Base-by-base conservation (phyloP, 1,140 invertebrate genomes). In the Ctenoplectra terminalis region DNA sequence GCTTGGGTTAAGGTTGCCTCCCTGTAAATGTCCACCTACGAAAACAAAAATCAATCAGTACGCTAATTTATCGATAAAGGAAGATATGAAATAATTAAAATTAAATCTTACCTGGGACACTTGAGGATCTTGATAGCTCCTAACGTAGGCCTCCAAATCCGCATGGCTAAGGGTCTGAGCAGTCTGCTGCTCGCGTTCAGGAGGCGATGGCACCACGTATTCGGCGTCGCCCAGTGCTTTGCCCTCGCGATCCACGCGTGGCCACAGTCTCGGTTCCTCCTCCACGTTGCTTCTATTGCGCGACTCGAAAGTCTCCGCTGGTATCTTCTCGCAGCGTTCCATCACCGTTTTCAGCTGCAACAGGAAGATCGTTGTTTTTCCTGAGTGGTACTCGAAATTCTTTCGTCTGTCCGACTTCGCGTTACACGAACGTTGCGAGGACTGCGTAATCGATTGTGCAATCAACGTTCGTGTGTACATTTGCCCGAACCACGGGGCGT, bases 191-290 rank as follows among this genome's bases (percentile, higher is more conserved):
- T 97, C 96, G 66, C 96, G 92, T 93, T 97, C 96, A 0, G 96
- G 96, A 2, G 96, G 96, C 48, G 96, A 97, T 15, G 96, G 96
- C 48, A 96, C 96, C 79, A 94, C 95, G 92, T 97, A 97, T 84
- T 97, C 95, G 79, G 95, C 95, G 90, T 97, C 96, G 61, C 95
- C 95, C 48, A 96, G 89, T 48, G 93, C 89, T 90, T 95, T 95
- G 67, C 95, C 95, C 87, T 96, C 95, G 89, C 96, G 95, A 91
- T 96, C 96, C 84, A 96, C 94, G 71, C 95, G 95, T 43, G 96
- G 95, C 94, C 94, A 95, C 34, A 95, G 82, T 81, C 92, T 91
- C 71, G 93, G 86, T 69, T 93, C 93, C 66, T 91, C 91, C 71
- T 92, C 90, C 75, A 87, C 89, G 77, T 85, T 89, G 78, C 90